Percentiles rank a stretch among this genome's conserved stretches.
phyloP scores from a whole-genome alignment of 2,888 invertebrate genomes.

The Adelognathus sp. region DNA sequence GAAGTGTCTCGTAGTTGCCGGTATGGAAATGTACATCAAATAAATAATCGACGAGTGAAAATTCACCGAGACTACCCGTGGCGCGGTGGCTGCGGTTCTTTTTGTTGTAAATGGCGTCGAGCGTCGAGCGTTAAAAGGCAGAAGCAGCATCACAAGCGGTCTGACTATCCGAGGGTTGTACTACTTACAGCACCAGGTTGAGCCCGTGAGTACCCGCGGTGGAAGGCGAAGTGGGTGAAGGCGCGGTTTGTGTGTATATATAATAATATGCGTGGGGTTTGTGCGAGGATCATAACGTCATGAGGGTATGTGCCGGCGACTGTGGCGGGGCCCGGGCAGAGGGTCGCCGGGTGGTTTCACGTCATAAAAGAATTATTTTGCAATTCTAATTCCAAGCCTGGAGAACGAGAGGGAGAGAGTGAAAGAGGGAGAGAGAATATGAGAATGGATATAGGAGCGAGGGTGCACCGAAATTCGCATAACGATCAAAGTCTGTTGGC shows the following conservation, averaged over 20 bases:
- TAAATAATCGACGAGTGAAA: neutral
- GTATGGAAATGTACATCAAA: neutral
- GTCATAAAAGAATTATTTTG: conserved; percentile 63
- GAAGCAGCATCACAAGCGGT: neutral
- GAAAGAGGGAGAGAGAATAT: neutral
- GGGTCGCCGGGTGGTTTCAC: conserved; percentile 59
- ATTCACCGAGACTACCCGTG: too few relatives aligned
- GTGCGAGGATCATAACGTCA: conserved; percentile 44
- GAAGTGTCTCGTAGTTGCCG: too few relatives aligned
- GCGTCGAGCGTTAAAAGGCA: conserved; percentile 21
- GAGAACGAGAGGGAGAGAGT: neutral
- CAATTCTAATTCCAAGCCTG: conserved; percentile 59
- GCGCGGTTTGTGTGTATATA: too few relatives aligned
- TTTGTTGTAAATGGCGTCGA: neutral
- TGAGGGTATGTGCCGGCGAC: conserved; percentile 24
- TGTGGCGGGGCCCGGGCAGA: conserved; percentile 40
- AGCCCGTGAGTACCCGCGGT: neutral
- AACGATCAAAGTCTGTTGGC: conserved; percentile 62
- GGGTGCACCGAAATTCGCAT: conserved; percentile 62
- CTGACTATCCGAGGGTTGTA: conserved; percentile 41
- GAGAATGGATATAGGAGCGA: conserved; percentile 36
- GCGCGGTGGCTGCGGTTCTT: neutral
- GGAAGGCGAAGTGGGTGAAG: neutral
- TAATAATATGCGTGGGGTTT: conserved; percentile 23
- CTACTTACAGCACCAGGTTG: conserved; percentile 28